phyloP scores from a whole-genome alignment of 2,888 invertebrate species.

The Glyphotaelius pellucidus region DNA sequence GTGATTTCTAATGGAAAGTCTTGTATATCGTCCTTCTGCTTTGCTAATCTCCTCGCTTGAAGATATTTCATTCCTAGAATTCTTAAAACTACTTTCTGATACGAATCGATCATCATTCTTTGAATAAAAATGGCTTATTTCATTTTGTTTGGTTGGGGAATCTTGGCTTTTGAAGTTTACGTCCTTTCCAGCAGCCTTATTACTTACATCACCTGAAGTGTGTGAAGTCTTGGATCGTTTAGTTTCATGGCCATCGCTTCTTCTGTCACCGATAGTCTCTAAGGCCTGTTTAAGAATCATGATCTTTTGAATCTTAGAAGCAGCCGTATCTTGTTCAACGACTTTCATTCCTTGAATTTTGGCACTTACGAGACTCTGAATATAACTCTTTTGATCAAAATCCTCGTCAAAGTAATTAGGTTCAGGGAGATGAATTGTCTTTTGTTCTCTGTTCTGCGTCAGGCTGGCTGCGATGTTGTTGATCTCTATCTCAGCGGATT shows the following conservation, averaged over 20 bases:
- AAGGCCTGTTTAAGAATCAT: constrained; percentile 50
- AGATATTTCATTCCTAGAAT: background rate
- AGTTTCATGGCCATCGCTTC: constrained; percentile 26
- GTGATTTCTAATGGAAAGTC: constrained; percentile 46
- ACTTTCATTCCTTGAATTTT: constrained; percentile 72
- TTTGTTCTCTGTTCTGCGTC: constrained; percentile 71
- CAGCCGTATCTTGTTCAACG: constrained; percentile 49
- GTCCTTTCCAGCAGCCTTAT: background rate
- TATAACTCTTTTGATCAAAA: constrained; percentile 75
- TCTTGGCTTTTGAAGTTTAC: background rate
- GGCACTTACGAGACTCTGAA: constrained; percentile 76
- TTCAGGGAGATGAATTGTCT: constrained; percentile 70
- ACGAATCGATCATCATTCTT: background rate
- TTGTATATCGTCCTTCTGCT: background rate
- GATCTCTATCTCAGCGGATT: constrained; percentile 75
- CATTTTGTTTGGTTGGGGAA: background rate
- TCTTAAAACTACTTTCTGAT: background rate
- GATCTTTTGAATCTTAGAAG: constrained; percentile 48
- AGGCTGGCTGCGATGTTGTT: constrained; percentile 74
- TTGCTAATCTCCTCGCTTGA: background rate
- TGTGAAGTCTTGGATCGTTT: constrained; percentile 11
- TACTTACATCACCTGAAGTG: background rate
- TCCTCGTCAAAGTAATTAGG: constrained; percentile 75
- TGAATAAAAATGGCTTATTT: background rate
- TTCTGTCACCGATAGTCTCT: constrained; percentile 25